Evolutionary conservation across 2,888 invertebrate genomes (phyloP).

Genomic region (Galerucella calmariensis): DNA sequence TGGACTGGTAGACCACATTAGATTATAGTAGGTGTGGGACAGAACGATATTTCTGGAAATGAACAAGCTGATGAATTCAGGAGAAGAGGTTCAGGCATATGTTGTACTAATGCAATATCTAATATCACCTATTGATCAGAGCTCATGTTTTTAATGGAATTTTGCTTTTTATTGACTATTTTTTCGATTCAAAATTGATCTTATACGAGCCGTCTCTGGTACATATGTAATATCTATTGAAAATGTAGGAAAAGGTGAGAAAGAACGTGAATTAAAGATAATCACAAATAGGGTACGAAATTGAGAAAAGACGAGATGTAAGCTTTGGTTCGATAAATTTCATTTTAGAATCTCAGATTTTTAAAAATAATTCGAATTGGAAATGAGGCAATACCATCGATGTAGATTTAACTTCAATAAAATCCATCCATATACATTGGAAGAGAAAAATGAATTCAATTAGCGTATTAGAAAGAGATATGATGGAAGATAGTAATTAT

Average conservation of each 20-base stretch:
- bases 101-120: too few species aligned
- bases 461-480: not conserved
- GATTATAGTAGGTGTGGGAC: too few species aligned
- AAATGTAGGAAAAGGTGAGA: conserved; percentile 13
- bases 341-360: conserved; percentile 5
- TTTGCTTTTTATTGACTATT: too few species aligned
- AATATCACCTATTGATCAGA: too few species aligned
- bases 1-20: too few species aligned
- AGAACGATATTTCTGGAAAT: too few species aligned
- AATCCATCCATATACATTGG: not conserved
- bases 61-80: too few species aligned
- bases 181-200: not conserved
- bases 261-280: conserved; percentile 11
- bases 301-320: conserved; percentile 9
- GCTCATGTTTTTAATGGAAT: too few species aligned
- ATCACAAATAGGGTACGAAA: conserved; percentile 14
- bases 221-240: not conserved
- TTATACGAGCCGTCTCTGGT: not conserved
- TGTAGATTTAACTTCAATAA: conserved; percentile 1
- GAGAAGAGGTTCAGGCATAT: too few species aligned
- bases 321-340: conserved; percentile 8
- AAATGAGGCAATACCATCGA: conserved; percentile 9
- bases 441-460: not conserved
- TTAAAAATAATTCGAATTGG: conserved; percentile 12
- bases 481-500: too few species aligned